These are phyloP conservation scores for Glyphotaelius pellucidus DNA, from an alignment of 2,888 invertebrate genomes.

Conservation along the genomic window DNA sequence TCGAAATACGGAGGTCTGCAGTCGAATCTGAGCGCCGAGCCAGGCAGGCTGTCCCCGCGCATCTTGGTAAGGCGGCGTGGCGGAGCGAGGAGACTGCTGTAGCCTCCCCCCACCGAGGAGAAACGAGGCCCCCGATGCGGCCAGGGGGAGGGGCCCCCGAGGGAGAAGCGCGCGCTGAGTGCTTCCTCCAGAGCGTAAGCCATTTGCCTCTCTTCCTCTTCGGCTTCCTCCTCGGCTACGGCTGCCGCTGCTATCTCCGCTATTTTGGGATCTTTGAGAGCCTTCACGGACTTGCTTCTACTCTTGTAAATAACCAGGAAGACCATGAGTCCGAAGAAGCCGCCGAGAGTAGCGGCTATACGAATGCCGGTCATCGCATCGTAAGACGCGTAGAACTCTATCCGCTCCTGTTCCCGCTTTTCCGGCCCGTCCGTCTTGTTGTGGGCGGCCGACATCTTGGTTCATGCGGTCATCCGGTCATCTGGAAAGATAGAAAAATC, in stretches of 20 bases:
- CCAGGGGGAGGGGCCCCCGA: slow-evolving; percentile 82
- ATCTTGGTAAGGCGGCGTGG: slow-evolving; percentile 79
- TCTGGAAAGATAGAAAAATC: slow-evolving; percentile 48
- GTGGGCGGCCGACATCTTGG: slow-evolving; percentile 63
- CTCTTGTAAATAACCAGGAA: slow-evolving; percentile 94
- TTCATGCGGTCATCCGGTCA: slow-evolving; percentile 53
- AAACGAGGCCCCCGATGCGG: slow-evolving; percentile 73
- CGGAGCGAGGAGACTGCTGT: slow-evolving; percentile 84
- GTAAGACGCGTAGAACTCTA: slow-evolving; percentile 92
- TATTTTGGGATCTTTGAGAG: slow-evolving; percentile 87
- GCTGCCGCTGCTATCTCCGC: slow-evolving; percentile 88
- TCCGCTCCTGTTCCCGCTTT: slow-evolving; percentile 84
- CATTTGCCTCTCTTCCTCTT: slow-evolving; percentile 85
- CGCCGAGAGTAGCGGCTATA: slow-evolving; percentile 93
- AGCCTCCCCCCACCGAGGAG: slow-evolving; percentile 81
- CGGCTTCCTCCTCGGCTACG: slow-evolving; percentile 81
- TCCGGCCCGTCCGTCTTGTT: slow-evolving; percentile 62
- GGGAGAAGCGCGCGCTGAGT: slow-evolving; percentile 77
- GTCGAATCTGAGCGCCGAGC: slow-evolving; percentile 76
- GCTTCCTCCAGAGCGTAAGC: slow-evolving; percentile 85
- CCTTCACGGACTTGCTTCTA: slow-evolving; percentile 86
- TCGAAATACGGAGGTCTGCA: slow-evolving; percentile 68
- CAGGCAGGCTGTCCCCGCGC: slow-evolving; percentile 80
- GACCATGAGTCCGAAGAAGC: slow-evolving; percentile 94
- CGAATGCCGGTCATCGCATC: slow-evolving; percentile 96